phyloP scores from a whole-genome alignment of 2,797 vertebrate species.

The Bucorvus abyssinicus region DNA sequence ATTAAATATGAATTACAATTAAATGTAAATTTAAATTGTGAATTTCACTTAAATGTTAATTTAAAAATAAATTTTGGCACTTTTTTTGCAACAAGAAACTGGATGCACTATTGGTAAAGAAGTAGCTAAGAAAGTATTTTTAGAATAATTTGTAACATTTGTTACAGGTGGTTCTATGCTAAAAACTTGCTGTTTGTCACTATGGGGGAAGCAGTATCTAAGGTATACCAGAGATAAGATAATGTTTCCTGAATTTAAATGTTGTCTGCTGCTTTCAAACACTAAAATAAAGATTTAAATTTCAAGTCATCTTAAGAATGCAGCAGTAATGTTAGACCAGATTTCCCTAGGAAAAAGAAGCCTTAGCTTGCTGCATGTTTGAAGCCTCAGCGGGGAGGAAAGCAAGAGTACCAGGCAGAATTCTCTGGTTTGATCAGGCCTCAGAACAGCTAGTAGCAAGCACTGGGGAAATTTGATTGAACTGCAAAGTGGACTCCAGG shows the following conservation, averaged over 20 bases:
- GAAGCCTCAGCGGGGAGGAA: not conserved
- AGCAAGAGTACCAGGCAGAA: not conserved
- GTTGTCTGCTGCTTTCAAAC: not conserved
- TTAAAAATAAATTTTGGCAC: not conserved
- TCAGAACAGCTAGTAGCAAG: not conserved
- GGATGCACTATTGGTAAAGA: not conserved
- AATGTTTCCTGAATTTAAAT: not conserved
- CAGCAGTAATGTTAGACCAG: not conserved
- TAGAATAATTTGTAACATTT: not conserved
- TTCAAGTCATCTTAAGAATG: not conserved
- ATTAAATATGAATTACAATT: not conserved
- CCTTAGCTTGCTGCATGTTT: not conserved
- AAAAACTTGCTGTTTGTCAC: slow-evolving; percentile 1
- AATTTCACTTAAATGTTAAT: not conserved
- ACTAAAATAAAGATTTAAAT: not conserved
- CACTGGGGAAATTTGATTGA: not conserved
- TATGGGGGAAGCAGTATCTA: not conserved
- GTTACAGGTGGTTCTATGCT: not conserved
- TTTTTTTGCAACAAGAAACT: not conserved
- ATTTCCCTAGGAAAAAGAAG: not conserved
- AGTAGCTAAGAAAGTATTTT: not conserved
- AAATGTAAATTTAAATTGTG: not conserved
- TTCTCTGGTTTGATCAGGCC: not conserved
- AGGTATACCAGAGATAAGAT: not conserved
- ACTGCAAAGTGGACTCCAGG: not conserved